phyloP scores from a whole-genome alignment of 2,888 invertebrate genomes.

The Alsophila aescularia region DNA sequence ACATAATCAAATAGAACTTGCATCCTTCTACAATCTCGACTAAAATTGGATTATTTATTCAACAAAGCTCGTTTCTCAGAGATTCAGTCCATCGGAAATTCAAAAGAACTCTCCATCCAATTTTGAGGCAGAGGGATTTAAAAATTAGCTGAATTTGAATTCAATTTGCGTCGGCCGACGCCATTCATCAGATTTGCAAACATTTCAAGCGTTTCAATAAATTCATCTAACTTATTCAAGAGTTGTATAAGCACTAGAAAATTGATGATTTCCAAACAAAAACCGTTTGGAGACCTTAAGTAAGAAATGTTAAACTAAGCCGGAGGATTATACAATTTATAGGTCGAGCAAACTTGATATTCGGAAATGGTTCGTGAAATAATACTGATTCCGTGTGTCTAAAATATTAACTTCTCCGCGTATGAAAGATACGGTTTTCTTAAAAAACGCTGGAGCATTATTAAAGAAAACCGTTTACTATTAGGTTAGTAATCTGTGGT shows the following conservation, averaged over 20 bases:
- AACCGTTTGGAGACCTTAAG: not conserved
- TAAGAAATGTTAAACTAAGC: not conserved
- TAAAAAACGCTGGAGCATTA: too few relatives aligned
- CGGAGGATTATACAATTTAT: too few relatives aligned
- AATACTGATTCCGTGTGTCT: too few relatives aligned
- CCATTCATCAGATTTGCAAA: not conserved
- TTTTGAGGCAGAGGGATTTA: constrained; percentile 17
- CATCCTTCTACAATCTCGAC: constrained; percentile 14
- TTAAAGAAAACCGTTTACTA: too few relatives aligned
- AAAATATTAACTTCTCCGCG: too few relatives aligned
- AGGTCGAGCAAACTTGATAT: too few relatives aligned
- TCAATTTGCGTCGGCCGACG: constrained; percentile 12
- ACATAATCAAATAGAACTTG: constrained; percentile 13
- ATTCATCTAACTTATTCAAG: constrained; percentile 12
- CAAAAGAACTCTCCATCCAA: constrained; percentile 23
- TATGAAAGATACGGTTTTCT: too few relatives aligned
- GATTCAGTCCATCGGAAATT: constrained; percentile 10
- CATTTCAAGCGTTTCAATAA: constrained; percentile 2
- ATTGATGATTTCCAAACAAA: constrained; percentile 1
- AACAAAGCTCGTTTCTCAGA: constrained; percentile 12
- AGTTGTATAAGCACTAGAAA: not conserved
- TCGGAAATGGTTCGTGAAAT: too few relatives aligned
- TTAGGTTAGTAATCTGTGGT: too few relatives aligned
- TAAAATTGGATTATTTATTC: constrained; percentile 27
- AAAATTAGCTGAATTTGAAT: constrained; percentile 29